Conservation (phyloP, 2,113 vertebrate genomes). For the Struthio camelus region DNA sequence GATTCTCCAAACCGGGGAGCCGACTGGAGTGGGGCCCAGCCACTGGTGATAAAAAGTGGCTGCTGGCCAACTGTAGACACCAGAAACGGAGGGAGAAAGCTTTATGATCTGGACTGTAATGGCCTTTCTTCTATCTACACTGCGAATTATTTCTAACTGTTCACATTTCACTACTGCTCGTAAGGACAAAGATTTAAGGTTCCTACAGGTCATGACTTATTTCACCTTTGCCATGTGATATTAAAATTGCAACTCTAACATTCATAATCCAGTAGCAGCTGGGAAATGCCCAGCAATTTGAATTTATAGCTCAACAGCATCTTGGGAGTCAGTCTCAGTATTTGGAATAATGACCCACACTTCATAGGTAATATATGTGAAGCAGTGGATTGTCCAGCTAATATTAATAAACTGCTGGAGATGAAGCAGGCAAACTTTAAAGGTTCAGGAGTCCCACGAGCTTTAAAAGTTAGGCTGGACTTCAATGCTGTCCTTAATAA, state of each 20-base stretch:
- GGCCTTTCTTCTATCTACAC: neutral
- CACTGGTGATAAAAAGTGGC: neutral
- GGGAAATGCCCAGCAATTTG: neutral
- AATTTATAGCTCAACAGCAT: neutral
- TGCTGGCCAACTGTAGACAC: neutral
- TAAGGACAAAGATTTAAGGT: neutral
- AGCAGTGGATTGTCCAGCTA: neutral
- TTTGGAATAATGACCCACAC: neutral
- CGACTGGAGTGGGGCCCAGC: neutral
- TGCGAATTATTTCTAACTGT: neutral
- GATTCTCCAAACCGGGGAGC: neutral
- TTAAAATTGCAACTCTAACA: neutral
- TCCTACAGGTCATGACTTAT: neutral
- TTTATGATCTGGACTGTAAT: neutral
- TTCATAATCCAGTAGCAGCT: neutral
- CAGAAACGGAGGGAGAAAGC: neutral
- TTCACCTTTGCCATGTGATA: neutral
- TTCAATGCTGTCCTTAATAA: neutral
- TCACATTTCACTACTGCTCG: neutral
- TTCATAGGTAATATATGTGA: neutral
- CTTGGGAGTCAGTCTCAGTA: neutral
- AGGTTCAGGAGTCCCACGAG: neutral
- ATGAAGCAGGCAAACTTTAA: neutral
- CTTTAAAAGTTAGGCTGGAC: neutral
- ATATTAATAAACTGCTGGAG: neutral